Percentiles rank a stretch among this genome's conserved stretches.
Conservation (phyloP, 2,797 vertebrate species). For the Cuculus canorus region DNA sequence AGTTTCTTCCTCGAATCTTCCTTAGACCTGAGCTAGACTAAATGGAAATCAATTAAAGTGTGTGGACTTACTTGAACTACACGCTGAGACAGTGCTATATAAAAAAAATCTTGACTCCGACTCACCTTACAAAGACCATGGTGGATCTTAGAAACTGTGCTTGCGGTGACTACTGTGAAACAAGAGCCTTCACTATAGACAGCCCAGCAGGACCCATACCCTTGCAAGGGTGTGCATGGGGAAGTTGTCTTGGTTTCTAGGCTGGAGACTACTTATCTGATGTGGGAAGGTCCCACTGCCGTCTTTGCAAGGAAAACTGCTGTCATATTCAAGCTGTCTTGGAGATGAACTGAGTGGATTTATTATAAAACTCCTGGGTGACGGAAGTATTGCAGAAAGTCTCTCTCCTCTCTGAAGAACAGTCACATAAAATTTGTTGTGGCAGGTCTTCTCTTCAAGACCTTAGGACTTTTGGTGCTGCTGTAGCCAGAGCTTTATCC, state of each 20-base stretch:
- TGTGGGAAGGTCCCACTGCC: neutral
- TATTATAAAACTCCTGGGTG: neutral
- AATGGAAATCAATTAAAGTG: neutral
- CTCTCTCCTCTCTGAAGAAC: neutral
- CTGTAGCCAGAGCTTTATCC: neutral
- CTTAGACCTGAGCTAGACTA: neutral
- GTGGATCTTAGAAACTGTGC: neutral
- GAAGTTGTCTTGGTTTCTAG: neutral
- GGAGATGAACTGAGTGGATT: constrained; percentile 1
- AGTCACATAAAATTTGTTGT: neutral
- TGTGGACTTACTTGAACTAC: neutral
- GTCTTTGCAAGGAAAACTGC: neutral
- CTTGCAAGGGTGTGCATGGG: neutral
- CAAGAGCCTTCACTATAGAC: neutral
- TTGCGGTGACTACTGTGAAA: neutral
- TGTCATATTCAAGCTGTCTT: neutral
- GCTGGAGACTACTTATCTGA: neutral
- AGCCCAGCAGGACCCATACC: neutral
- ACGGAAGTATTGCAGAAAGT: neutral
- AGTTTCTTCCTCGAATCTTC: neutral
- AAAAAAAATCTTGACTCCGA: neutral
- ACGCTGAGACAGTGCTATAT: accelerated
- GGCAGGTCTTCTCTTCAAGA: neutral
- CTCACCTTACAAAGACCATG: neutral
- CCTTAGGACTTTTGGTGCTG: no score